Base-by-base conservation (phyloP, 2,113 vertebrate genomes). In the Lethenteron reissneri region DNA sequence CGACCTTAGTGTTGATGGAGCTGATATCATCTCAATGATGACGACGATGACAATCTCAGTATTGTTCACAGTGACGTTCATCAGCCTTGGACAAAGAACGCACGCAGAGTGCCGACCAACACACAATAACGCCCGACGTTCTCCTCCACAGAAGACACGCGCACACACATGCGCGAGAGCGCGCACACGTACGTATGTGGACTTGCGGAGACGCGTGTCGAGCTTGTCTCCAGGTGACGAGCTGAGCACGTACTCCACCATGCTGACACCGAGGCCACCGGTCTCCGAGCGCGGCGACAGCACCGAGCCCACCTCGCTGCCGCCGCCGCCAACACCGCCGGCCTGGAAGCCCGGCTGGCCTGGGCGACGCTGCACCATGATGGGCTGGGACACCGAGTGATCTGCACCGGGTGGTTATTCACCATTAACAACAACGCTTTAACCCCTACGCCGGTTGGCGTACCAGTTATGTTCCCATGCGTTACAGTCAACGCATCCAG, bases 191-290 rank as follows among this genome's bases (percentile, higher is more conserved):
- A 96, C 92, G 81, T 88, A 97, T 81, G 87, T 86, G 78, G 91
- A 89, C 70, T 96, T 96, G 79, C 92, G 87, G 85, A 95, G 95
- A 76, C 88, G 88, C 71, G 85, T 83, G 73, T 97, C 92, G 84
- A 96, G 86, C 86, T 97, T 96, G 83, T 97, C 92, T 72, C 92
- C 92, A 70, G 92, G 92, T 75, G 92, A 97, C 71, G 92, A 97
- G 83, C 92, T 97, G 78, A 97, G 83, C 72, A 97, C 92, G 75
- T 97, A 97, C 81, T 97, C 92, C 84, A 96, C 92, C 92, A 97
- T 97, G 87, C 92, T 97, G 81, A 96, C 92, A 70, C 92, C 92
- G 70, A 97, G 85, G 74, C 92, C 92, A 74, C 92, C 92, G 76
- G 90, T 92, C 82, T 97, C 92, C 75, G 92, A 97, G 79, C 92